Percentiles rank a stretch among this genome's conserved stretches.
phyloP scores from a whole-genome alignment of 2,797 vertebrate species.

The Phataginus tricuspis region DNA sequence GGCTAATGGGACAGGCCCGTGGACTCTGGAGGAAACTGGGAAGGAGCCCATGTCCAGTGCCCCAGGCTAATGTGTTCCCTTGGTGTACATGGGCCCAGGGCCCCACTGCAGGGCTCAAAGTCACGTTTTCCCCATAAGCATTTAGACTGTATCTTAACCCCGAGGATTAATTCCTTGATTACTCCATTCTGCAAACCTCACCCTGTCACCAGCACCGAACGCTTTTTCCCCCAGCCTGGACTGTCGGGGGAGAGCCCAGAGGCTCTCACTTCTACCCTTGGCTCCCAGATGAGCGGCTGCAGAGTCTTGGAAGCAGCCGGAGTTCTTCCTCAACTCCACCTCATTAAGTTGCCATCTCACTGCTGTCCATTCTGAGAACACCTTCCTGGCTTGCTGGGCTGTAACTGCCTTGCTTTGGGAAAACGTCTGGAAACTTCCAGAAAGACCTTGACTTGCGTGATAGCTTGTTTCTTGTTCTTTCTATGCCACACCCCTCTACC shows the following conservation, averaged over 20 bases:
- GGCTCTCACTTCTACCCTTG: not conserved
- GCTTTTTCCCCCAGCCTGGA: not conserved
- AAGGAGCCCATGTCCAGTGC: rapidly evolving
- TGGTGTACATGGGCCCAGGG: not conserved
- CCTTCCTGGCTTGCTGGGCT: not conserved
- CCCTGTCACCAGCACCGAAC: not conserved
- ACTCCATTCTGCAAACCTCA: not conserved
- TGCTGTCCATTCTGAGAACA: not conserved
- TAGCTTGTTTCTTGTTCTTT: not conserved
- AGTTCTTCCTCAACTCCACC: not conserved
- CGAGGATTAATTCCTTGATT: not conserved
- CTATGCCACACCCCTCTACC: too few species aligned
- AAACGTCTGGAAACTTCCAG: not conserved
- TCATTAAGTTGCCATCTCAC: not conserved
- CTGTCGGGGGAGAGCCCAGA: not conserved
- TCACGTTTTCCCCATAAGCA: not conserved
- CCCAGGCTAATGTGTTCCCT: not conserved
- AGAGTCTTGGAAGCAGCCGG: not conserved
- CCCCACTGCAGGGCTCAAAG: not conserved
- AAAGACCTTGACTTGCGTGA: not conserved
- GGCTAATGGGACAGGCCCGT: not conserved
- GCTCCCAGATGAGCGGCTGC: not conserved
- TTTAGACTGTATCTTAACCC: not conserved
- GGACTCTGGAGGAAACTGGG: not conserved
- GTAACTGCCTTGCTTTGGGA: not conserved